These are phyloP conservation scores for Phaedon cochleariae DNA, from an alignment of 2,888 invertebrate genomes.

Conservation along the genomic window DNA sequence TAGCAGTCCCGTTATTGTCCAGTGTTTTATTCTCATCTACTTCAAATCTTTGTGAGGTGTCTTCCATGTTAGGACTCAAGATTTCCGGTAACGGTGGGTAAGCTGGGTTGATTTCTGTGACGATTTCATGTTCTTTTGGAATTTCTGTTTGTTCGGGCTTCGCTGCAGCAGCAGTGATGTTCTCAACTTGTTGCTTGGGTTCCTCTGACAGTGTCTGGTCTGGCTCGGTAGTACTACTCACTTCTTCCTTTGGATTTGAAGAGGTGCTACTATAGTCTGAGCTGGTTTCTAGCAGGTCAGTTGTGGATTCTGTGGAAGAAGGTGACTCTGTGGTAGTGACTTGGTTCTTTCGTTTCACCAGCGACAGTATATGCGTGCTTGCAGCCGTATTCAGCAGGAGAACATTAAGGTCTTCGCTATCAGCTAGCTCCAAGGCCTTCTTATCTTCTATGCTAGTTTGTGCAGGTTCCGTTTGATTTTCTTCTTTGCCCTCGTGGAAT, in stretches of 20 bases:
- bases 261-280: constrained; percentile 3
- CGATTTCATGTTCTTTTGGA: constrained; percentile 25
- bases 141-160: constrained; percentile 13
- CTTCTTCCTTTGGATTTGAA: neutral
- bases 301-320: constrained; percentile 25
- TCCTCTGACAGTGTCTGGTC: too few relatives aligned
- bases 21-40: constrained; percentile 38
- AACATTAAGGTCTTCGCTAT: constrained; percentile 41
- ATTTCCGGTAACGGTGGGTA: constrained; percentile 66
- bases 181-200: neutral
- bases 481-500: constrained; percentile 38
- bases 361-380: constrained; percentile 50
- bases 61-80: constrained; percentile 57
- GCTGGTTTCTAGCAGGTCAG: constrained; percentile 28
- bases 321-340: constrained; percentile 25
- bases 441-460: neutral
- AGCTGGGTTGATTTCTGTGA: constrained; percentile 62
- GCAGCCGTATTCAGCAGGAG: constrained; percentile 38
- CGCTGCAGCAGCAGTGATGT: neutral
- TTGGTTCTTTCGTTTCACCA: constrained; percentile 48
- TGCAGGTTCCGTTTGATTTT: neutral
- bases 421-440: constrained; percentile 12
- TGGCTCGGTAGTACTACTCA: too few relatives aligned
- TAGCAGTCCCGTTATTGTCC: neutral
- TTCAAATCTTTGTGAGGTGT: constrained; percentile 39